Conservation (phyloP, 2,888 invertebrate genomes). For the Dione juno region DNA sequence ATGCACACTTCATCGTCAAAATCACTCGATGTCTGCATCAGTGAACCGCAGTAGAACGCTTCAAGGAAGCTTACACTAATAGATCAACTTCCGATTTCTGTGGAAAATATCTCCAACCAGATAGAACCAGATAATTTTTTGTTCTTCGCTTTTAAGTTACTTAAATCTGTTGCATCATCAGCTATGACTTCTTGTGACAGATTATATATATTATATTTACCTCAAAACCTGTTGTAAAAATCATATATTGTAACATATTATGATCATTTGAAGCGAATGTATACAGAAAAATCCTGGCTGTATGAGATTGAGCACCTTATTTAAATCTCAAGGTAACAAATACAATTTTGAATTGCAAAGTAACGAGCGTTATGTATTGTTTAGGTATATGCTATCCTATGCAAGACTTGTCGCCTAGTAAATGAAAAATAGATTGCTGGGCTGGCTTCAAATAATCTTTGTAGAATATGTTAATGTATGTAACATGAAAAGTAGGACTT, state of each 20-base stretch:
- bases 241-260: background rate
- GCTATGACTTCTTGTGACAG: no score
- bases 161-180: no score
- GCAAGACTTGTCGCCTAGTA: background rate
- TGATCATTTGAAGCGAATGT: background rate
- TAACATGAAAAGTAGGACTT: background rate
- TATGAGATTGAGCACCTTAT: background rate
- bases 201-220: background rate
- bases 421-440: conserved; percentile 8
- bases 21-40: conserved; percentile 48
- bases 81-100: conserved; percentile 53
- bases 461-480: conserved; percentile 1
- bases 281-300: background rate
- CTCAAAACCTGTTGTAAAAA: background rate
- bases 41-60: conserved; percentile 59
- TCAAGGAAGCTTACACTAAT: conserved; percentile 63
- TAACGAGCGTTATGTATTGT: background rate
- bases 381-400: background rate
- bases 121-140: no score
- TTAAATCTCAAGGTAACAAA: conserved; percentile 2
- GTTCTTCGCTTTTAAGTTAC: no score
- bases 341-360: conserved; percentile 5
- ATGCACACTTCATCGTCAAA: conserved; percentile 37
- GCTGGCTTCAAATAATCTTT: conserved; percentile 6
- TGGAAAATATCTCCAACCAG: conserved; percentile 52